Evolutionary conservation across 2,888 invertebrate genomes (phyloP).

Genomic region (Uropetala carovei): DNA sequence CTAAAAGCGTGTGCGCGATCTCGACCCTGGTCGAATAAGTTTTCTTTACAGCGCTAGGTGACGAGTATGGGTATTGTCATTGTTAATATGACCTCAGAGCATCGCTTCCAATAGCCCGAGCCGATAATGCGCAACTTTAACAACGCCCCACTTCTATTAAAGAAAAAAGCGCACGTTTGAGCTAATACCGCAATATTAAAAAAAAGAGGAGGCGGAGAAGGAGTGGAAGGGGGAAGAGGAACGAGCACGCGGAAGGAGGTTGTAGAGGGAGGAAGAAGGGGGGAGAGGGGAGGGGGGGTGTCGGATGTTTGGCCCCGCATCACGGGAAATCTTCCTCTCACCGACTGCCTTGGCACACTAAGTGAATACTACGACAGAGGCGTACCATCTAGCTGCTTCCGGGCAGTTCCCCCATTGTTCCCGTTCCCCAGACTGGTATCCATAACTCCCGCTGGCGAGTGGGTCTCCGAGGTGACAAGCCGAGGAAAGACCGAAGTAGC

Average conservation of each 20-base stretch:
- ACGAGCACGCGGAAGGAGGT: background rate
- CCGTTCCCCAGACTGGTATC: background rate
- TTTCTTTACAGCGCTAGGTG: no score
- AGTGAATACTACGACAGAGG: constrained; percentile 1
- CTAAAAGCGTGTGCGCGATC: no score
- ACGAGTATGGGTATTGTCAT: no score
- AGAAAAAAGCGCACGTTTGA: no score
- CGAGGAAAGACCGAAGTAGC: no score
- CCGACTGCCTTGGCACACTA: constrained; percentile 58
- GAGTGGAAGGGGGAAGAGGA: background rate
- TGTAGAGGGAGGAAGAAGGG: background rate
- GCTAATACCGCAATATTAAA: no score
- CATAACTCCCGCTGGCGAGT: background rate
- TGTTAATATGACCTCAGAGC: no score
- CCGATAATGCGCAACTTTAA: no score
- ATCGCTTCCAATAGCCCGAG: no score
- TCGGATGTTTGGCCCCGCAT: background rate
- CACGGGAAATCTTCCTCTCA: background rate
- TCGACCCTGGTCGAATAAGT: no score
- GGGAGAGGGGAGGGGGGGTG: background rate
- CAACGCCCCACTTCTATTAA: no score
- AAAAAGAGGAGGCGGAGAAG: background rate
- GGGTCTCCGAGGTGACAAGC: no score
- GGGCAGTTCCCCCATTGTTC: constrained; percentile 41
- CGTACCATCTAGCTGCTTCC: constrained; percentile 1